Percentiles rank a stretch among this genome's conserved stretches.
Conservation (phyloP, 2,888 invertebrate species). For the Strigamia crassipes region DNA sequence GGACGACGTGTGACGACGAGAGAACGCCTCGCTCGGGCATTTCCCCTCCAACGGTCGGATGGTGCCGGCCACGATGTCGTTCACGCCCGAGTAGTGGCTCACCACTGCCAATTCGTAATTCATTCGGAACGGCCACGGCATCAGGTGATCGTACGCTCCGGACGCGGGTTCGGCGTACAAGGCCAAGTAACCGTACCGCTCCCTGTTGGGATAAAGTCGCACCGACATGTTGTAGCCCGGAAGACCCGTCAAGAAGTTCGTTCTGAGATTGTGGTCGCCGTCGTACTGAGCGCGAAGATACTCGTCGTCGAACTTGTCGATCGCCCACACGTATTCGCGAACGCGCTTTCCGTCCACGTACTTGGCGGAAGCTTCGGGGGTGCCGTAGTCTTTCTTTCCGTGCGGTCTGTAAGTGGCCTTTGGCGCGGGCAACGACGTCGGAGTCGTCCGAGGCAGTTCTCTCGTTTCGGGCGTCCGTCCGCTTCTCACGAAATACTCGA, state of each 20-base stretch:
- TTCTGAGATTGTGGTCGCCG: not conserved
- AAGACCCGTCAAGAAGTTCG: not conserved
- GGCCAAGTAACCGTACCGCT: not conserved
- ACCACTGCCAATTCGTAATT: conserved; percentile 9
- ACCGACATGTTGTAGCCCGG: conserved; percentile 8
- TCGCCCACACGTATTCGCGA: not conserved
- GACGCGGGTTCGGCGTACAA: not conserved
- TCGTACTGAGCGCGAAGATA: not conserved
- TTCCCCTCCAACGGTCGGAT: not conserved
- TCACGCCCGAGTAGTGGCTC: not conserved
- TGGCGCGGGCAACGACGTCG: not conserved
- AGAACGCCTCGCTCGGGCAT: not conserved
- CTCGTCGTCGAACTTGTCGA: not conserved
- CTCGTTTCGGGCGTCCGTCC: not conserved
- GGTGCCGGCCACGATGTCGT: not conserved
- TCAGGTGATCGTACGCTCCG: not conserved
- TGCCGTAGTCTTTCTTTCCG: not conserved
- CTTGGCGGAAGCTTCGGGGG: not conserved
- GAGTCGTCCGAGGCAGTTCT: not conserved
- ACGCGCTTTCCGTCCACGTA: not conserved
- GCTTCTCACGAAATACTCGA: not conserved
- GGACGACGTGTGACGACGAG: not conserved
- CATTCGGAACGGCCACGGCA: conserved; percentile 14
- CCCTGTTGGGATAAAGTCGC: not conserved
- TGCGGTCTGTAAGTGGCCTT: not conserved